phyloP scores from a whole-genome alignment of 2,797 vertebrate species.

The Telmatherina bonti region DNA sequence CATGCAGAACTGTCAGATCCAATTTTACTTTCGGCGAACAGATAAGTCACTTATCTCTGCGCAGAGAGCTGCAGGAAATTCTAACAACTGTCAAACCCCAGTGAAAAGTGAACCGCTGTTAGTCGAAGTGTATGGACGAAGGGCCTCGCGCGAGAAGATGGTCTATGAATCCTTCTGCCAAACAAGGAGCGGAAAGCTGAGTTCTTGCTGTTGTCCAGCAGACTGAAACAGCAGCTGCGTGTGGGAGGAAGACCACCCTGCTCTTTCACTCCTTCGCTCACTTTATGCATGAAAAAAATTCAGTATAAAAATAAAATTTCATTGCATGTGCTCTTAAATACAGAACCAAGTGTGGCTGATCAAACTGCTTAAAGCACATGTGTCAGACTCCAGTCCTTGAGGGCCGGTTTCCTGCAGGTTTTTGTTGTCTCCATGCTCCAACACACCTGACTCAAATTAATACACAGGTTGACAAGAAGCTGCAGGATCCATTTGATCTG shows the following conservation, averaged over 20 bases:
- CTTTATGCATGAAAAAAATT: constrained; percentile 29
- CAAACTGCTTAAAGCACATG: too few relatives aligned
- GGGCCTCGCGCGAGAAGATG: neutral
- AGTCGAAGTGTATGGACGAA: neutral
- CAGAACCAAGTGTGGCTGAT: neutral
- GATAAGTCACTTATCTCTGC: neutral
- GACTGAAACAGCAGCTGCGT: constrained; percentile 64
- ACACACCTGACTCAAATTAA: too few relatives aligned
- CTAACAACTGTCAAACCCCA: neutral
- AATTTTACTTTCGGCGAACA: neutral
- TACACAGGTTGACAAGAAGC: too few relatives aligned
- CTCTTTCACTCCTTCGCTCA: constrained; percentile 43
- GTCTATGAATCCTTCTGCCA: constrained; percentile 15
- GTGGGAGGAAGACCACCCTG: constrained; percentile 55
- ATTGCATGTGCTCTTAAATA: neutral
- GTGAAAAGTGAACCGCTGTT: neutral
- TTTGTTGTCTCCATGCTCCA: too few relatives aligned
- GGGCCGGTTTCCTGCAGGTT: too few relatives aligned
- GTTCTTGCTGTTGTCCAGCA: constrained; percentile 31
- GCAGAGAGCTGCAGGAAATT: neutral
- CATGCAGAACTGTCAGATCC: neutral
- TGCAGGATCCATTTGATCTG: too few relatives aligned
- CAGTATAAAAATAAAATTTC: constrained; percentile 51
- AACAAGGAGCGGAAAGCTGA: constrained; percentile 10
- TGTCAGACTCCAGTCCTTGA: too few relatives aligned